phyloP scores from a whole-genome alignment of 1,140 invertebrate genomes.

The Whitmania pigra region DNA sequence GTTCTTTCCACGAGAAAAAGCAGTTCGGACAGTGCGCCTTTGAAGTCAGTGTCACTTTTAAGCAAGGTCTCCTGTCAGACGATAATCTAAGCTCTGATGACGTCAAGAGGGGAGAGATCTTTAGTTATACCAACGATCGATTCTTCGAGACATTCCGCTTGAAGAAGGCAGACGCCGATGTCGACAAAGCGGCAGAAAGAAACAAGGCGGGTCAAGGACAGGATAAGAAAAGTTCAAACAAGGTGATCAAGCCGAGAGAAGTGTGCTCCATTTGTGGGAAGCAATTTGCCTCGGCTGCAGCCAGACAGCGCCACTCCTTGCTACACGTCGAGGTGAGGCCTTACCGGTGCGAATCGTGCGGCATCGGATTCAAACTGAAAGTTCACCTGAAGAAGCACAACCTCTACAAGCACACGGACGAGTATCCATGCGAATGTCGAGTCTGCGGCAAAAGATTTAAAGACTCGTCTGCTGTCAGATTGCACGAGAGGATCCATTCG shows the following conservation, averaged over 20 bases:
- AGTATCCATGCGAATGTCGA: constrained; percentile 24
- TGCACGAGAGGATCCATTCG: constrained; percentile 26
- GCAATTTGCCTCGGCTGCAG: constrained; percentile 18
- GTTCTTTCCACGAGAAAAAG: too few relatives aligned
- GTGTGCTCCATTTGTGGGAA: constrained; percentile 21
- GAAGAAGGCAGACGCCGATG: constrained; percentile 3
- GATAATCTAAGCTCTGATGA: too few relatives aligned
- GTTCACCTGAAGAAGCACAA: constrained; percentile 26
- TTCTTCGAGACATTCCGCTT: background rate
- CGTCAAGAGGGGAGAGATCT: background rate
- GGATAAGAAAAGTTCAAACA: background rate
- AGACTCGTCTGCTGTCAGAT: constrained; percentile 25
- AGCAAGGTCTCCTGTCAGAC: too few relatives aligned
- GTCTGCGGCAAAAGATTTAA: constrained; percentile 26
- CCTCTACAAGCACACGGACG: constrained; percentile 23
- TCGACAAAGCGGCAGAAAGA: background rate
- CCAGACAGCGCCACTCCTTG: constrained; percentile 19
- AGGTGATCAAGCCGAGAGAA: background rate
- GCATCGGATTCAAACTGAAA: constrained; percentile 25
- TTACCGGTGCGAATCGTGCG: constrained; percentile 19
- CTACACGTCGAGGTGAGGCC: constrained; percentile 17
- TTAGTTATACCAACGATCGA: background rate
- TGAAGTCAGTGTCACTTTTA: too few relatives aligned
- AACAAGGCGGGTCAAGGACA: too few relatives aligned
- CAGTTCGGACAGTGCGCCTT: too few relatives aligned